These are phyloP conservation scores for Wasmannia auropunctata DNA, from an alignment of 1,140 invertebrate species.

Conservation along the genomic window DNA sequence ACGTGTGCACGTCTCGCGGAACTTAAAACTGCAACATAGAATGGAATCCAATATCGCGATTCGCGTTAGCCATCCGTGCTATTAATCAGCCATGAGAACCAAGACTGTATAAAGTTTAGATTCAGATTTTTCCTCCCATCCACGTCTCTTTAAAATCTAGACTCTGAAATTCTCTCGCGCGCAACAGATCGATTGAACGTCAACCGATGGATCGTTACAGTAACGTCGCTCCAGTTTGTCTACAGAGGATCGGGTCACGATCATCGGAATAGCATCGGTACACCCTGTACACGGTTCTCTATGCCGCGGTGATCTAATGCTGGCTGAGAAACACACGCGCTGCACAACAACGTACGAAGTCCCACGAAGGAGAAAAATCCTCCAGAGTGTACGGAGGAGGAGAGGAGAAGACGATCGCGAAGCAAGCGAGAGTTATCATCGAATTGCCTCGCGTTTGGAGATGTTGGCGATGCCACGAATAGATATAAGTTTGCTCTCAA, in stretches of 20 bases:
- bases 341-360: constrained; percentile 35
- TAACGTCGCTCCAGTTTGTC: neutral
- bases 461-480: neutral
- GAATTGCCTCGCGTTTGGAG: constrained; percentile 22
- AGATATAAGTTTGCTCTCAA: neutral
- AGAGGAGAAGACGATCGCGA: constrained; percentile 41
- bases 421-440: constrained; percentile 52
- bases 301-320: constrained; percentile 58
- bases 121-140: neutral
- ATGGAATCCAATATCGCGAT: constrained; percentile 27
- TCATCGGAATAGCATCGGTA: neutral
- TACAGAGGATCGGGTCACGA: neutral
- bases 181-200: neutral
- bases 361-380: constrained; percentile 18
- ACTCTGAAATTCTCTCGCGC: neutral
- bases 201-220: neutral
- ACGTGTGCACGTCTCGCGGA: constrained; percentile 5
- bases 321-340: constrained; percentile 56
- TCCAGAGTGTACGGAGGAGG: neutral
- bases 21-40: constrained; percentile 7
- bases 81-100: constrained; percentile 2
- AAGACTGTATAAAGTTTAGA: neutral
- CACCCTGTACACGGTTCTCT: constrained; percentile 61
- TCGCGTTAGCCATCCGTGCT: constrained; percentile 5
- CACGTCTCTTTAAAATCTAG: neutral